Evolutionary conservation across 2,888 invertebrate genomes (phyloP), one percentile per base, ranked within the genome.

Genomic region (Scaeva pyrastri): DNA sequence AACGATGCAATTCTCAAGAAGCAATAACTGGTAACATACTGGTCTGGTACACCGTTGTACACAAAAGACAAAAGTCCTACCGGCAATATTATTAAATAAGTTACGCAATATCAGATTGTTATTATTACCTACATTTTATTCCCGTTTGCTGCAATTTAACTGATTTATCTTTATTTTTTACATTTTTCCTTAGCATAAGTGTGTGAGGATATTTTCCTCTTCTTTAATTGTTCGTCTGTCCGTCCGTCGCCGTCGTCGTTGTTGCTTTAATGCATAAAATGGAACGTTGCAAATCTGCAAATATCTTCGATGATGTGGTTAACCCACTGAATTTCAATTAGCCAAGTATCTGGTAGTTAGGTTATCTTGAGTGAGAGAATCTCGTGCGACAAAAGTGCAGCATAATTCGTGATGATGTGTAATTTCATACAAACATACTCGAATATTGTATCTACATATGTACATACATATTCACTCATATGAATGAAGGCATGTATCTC

Each of bases 291-390:
- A 58, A 60, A 60, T 60, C 58, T 60, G 64, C 45, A 66, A 19
- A 45, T 72, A 68, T 74, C 74, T 64, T 48, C 31, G 79, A 73
- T 76, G 75, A 68, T 72, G 84, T 68, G 80, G 66, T 74, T 68
- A 48, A 68, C 50, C 52, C 58, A 79, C 7, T 79, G 84, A 84
- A 84, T 84, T 71, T 50, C 71, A 79, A 84, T 84, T 75, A 75
- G 74, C 64, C 76, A 72, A 80, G 76, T 85, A 73, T 85, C 68
- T 85, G 58, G 26, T 16, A 3, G 12, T 12, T 48, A 8, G 16
- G 45, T 7, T 48, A 8, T 43, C 43, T 19, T 8, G 45, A n/a
- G 31, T 31, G 31, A 31, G 31, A 31, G 31, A 31, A 31, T 48
- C 68, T 68, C 60, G 76, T 73, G 56, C 62, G 85, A 50, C 62